Evolutionary conservation across 1,140 invertebrate species (phyloP), one percentile per base, ranked within the genome.

Genomic region (Ladona fulva): DNA sequence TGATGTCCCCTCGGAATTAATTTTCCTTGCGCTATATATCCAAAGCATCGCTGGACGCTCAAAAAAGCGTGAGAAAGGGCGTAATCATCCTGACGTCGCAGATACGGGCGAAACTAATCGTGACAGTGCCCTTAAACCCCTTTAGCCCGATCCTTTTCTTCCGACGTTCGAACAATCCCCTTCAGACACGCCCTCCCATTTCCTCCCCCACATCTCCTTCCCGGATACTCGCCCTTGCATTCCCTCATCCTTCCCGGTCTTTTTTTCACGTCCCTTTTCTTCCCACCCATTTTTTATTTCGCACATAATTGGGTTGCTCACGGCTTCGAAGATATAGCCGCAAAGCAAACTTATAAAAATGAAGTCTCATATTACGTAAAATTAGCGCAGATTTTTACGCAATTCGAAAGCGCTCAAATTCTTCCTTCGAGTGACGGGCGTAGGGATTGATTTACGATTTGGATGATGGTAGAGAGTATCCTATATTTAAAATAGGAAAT

Each of bases 101-200:
- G 52, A 66, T 66, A 22, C 52, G 52, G 52, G n/a, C 52, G 52
- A 66, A 66, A 19, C 52, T 19, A 66, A 66, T 66, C 52, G 52
- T 66, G 52, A 66, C 52, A 66, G n/a, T 66, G 52, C 52, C 52
- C 52, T 66, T 66, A 66, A 66, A 66, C 52, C 52, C 52, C n/a
- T 66, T 66, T 12, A 6, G 52, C 52, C 12, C 16, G 52, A 16
- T 22, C 52, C 52, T 19, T 19, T 19, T 52, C 44, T 22, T 66
- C 52, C 52, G 16, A 22, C 52, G 52, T 22, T 66, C 52, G n/a
- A 66, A 66, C 52, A 66, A 66, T 66, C 52, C 52, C 19, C n/a
- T 66, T 66, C 52, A 16, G 52, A 66, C 52, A 66, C 52, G 52
- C 52, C 52, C 52, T 66, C 52, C 52, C 52, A 66, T 22, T 66